Evolutionary conservation across 1,140 invertebrate species (phyloP).

Genomic region (Scaptomyza pallida): DNA sequence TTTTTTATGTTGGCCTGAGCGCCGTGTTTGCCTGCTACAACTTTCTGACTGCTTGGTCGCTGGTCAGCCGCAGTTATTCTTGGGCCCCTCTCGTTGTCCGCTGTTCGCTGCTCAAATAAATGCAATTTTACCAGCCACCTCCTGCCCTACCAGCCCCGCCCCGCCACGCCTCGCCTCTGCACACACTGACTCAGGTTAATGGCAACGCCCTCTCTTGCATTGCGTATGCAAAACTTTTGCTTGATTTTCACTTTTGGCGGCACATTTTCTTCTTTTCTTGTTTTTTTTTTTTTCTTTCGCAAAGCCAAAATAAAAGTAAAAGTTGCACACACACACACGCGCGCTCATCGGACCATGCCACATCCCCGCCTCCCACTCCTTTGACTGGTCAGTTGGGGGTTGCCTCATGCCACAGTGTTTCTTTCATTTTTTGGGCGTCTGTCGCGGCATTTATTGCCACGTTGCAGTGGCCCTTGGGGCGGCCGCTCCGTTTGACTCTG

Average conservation of each 20-base stretch:
- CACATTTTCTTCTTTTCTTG: constrained; percentile 55
- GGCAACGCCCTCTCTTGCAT: constrained; percentile 36
- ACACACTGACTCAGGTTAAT: background rate
- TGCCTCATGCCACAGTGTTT: constrained; percentile 7
- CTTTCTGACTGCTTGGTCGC: constrained; percentile 83
- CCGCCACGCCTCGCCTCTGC: too few relatives aligned
- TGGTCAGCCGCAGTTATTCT: constrained; percentile 83
- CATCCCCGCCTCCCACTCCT: constrained; percentile 2
- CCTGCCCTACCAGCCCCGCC: too few relatives aligned
- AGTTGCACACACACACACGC: constrained; percentile 35
- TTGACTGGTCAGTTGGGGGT: constrained; percentile 46
- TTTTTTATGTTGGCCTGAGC: constrained; percentile 51
- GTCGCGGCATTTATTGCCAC: constrained; percentile 77
- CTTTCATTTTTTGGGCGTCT: constrained; percentile 53
- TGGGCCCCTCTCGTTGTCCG: constrained; percentile 33
- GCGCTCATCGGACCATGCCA: too few relatives aligned
- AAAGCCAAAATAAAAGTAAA: constrained; percentile 77
- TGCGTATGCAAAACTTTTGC: constrained; percentile 53
- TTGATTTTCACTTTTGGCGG: constrained; percentile 78
- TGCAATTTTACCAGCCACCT: constrained; percentile 58
- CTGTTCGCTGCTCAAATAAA: constrained; percentile 70
- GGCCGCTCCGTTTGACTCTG: constrained; percentile 59
- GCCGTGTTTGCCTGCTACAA: constrained; percentile 66
- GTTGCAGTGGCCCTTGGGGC: constrained; percentile 48
- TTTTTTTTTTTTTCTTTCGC: constrained; percentile 36